These are phyloP conservation scores for Drosophila tristis DNA, from an alignment of 1,140 invertebrate species.

Conservation along the genomic window DNA sequence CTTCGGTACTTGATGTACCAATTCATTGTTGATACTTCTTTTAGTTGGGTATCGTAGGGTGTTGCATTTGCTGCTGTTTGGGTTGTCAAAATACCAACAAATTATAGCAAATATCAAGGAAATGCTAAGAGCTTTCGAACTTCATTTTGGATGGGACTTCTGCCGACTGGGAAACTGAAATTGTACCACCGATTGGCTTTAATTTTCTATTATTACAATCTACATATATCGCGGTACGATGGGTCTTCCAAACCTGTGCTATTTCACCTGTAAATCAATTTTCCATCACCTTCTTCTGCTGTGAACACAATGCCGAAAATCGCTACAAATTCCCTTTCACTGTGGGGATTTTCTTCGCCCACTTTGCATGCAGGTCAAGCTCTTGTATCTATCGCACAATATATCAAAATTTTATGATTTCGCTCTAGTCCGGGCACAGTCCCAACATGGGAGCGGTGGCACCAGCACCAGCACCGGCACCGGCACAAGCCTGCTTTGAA, in stretches of 20 bases:
- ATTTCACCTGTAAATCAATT: no score
- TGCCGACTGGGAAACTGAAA: no score
- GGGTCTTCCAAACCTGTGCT: no score
- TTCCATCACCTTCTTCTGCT: no score
- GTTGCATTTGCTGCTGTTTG: no score
- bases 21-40: constrained; percentile 32
- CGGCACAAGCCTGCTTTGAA: constrained; percentile 49
- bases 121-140: neutral
- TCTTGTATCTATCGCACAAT: constrained; percentile 57
- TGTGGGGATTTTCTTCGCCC: neutral
- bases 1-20: neutral
- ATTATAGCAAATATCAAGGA: no score
- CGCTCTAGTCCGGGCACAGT: constrained; percentile 15
- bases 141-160: neutral
- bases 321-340: no score
- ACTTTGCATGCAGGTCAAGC: constrained; percentile 45
- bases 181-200: no score
- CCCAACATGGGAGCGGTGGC: constrained; percentile 51
- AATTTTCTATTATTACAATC: no score
- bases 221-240: no score
- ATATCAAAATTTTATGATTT: constrained; percentile 69
- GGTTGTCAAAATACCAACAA: no score
- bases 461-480: neutral
- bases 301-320: no score
- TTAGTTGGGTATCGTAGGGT: neutral